Percentiles rank a stretch among this genome's conserved stretches.
These are phyloP conservation scores for Syngnathus typhle DNA, from an alignment of 2,113 vertebrate species.

Conservation along the genomic window DNA sequence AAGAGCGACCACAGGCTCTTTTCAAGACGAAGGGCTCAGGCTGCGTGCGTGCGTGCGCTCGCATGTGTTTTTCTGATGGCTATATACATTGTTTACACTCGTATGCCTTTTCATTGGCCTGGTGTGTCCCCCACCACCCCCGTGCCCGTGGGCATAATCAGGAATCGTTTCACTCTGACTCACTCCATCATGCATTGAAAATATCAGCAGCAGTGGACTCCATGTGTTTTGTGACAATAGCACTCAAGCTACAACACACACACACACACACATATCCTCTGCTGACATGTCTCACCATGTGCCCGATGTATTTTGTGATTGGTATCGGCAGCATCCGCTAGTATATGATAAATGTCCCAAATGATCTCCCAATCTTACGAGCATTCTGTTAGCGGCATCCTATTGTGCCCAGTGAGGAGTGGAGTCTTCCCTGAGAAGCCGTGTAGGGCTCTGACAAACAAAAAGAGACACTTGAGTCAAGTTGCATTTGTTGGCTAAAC, in stretches of 20 bases:
- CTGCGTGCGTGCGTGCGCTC: neutral
- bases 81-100: slow-evolving; percentile 32
- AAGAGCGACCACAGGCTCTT: slow-evolving; percentile 9
- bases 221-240: neutral
- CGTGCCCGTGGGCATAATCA: slow-evolving; percentile 29
- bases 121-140: too few relatives aligned
- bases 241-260: neutral
- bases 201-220: slow-evolving; percentile 19
- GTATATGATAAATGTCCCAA: too few relatives aligned
- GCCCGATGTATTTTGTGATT: too few relatives aligned
- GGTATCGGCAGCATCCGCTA: too few relatives aligned
- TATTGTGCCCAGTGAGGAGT: neutral
- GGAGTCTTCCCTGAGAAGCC: slow-evolving; percentile 13
- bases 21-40: slow-evolving; percentile 6
- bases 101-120: slow-evolving; percentile 23
- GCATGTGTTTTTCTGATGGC: neutral
- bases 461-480: slow-evolving; percentile 43
- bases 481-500: slow-evolving; percentile 39
- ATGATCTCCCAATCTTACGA: neutral
- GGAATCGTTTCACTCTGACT: slow-evolving; percentile 38
- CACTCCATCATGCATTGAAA: slow-evolving; percentile 27
- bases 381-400: slow-evolving; percentile 13
- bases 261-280: too few relatives aligned
- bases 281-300: too few relatives aligned
- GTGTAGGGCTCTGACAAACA: slow-evolving; percentile 13